Conservation (phyloP, 2,113 vertebrate species). For the Lophura nycthemera region DNA sequence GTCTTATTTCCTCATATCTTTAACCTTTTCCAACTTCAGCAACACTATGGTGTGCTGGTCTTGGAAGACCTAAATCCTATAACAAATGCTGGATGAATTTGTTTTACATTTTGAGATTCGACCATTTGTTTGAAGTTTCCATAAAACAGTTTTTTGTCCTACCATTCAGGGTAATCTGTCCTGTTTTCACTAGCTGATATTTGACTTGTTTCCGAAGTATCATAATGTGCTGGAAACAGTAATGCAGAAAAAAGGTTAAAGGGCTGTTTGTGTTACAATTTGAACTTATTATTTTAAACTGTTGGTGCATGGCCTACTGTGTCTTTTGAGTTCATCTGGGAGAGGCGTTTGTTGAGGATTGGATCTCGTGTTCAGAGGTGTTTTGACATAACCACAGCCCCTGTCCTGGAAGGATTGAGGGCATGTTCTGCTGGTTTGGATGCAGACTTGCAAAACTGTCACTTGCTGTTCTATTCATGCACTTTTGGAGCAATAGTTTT, state of each 20-base stretch:
- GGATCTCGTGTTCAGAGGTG: neutral
- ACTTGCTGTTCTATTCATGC: conserved; percentile 58
- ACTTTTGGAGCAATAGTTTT: neutral
- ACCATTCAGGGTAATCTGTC: neutral
- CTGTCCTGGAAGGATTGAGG: conserved; percentile 13
- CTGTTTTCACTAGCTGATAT: neutral
- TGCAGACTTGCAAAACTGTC: conserved; percentile 54
- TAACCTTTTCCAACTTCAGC: neutral
- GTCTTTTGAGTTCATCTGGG: neutral
- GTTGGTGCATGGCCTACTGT: neutral
- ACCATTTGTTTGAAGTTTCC: neutral
- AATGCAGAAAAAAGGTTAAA: neutral
- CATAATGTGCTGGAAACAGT: neutral
- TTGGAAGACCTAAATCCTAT: neutral
- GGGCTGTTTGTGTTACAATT: neutral
- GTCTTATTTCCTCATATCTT: neutral
- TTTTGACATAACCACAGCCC: neutral
- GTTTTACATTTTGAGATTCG: neutral
- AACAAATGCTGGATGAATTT: neutral
- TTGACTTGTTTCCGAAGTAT: neutral
- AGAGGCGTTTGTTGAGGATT: neutral
- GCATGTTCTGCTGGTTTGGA: conserved; percentile 13
- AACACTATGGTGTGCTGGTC: neutral
- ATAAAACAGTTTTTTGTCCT: neutral
- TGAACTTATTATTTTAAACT: neutral